phyloP scores from a whole-genome alignment of 2,797 vertebrate species.

The Sardinella longiceps region DNA sequence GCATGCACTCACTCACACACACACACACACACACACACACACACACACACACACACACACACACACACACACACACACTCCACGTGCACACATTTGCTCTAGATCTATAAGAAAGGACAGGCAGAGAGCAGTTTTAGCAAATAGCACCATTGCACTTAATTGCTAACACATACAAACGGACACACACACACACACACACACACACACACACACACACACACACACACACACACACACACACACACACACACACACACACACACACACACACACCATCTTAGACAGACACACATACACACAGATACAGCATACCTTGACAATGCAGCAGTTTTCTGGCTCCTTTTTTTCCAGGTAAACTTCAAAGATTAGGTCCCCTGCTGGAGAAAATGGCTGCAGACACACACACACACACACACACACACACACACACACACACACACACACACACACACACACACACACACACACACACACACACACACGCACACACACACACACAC shows the following conservation, averaged over 20 bases:
- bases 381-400: slow-evolving; percentile 80
- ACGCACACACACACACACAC: neutral
- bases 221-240: neutral
- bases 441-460: neutral
- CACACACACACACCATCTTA: neutral
- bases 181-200: neutral
- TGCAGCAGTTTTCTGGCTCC: slow-evolving; percentile 87
- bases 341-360: slow-evolving; percentile 93
- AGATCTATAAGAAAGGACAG: neutral
- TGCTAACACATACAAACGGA: neutral
- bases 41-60: neutral
- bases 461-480: slow-evolving; percentile 1
- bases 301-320: slow-evolving; percentile 85
- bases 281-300: neutral
- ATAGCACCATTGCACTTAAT: neutral
- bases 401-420: neutral
- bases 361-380: slow-evolving; percentile 93
- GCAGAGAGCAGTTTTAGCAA: neutral
- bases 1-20: too few species aligned
- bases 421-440: neutral
- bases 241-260: neutral
- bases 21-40: neutral
- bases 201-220: neutral
- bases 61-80: neutral
- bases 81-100: too few species aligned